A percentile compares a stretch with the other conserved stretches of the same genome.
These are phyloP conservation scores for Proisotoma minuta DNA, from an alignment of 2,888 invertebrate genomes.

Conservation along the genomic window DNA sequence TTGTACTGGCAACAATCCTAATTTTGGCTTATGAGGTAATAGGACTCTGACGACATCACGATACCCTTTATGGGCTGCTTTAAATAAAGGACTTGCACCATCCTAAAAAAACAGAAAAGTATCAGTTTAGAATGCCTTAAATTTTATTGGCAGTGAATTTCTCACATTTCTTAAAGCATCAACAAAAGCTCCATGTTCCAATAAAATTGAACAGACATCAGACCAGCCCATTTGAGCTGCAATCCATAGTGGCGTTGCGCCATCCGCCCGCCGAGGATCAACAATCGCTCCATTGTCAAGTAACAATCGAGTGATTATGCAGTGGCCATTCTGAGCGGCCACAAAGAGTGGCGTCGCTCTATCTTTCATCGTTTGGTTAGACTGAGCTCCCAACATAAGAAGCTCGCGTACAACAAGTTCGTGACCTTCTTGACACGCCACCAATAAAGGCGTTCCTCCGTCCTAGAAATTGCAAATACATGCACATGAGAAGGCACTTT, in stretches of 20 bases:
- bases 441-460: slow-evolving; percentile 90
- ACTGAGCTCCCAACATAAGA: slow-evolving; percentile 72
- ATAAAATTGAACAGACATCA: slow-evolving; percentile 68
- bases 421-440: slow-evolving; percentile 88
- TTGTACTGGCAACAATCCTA: slow-evolving; percentile 71
- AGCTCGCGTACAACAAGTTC: slow-evolving; percentile 80
- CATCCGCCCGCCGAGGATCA: slow-evolving; percentile 72
- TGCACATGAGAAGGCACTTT: slow-evolving; percentile 2
- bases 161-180: slow-evolving; percentile 74
- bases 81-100: slow-evolving; percentile 89
- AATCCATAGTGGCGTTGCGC: slow-evolving; percentile 88
- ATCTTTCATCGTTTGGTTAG: slow-evolving; percentile 82
- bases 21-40: slow-evolving; percentile 73
- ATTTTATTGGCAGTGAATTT: slow-evolving; percentile 16
- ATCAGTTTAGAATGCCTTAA: background rate
- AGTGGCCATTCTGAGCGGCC: slow-evolving; percentile 89
- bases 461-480: slow-evolving; percentile 60
- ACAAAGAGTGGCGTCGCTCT: slow-evolving; percentile 87
- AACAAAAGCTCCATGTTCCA: slow-evolving; percentile 72
- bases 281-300: slow-evolving; percentile 67
- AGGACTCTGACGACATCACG: slow-evolving; percentile 78
- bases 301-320: slow-evolving; percentile 68
- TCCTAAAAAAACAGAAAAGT: slow-evolving; percentile 59
- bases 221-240: slow-evolving; percentile 92
- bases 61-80: slow-evolving; percentile 92